Conservation (phyloP, 1,140 invertebrate genomes). For the Sarcophaga bullata region DNA sequence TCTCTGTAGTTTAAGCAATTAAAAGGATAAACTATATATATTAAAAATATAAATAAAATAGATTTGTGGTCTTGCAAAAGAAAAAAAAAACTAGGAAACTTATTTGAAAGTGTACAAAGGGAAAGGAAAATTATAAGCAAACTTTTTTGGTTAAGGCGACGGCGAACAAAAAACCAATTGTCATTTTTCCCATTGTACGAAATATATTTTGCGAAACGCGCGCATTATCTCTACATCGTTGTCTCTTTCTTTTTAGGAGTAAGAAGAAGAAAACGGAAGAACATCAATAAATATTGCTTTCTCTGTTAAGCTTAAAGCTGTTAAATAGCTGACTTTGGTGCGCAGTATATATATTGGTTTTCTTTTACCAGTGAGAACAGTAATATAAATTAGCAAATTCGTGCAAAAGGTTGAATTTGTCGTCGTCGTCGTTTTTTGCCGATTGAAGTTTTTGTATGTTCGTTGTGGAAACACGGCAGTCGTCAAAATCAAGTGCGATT, state of each 20-base stretch:
- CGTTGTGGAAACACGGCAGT: constrained; percentile 33
- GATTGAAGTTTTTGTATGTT: constrained; percentile 31
- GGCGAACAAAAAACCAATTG: constrained; percentile 11
- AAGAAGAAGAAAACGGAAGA: constrained; percentile 14
- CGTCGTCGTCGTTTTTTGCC: constrained; percentile 23
- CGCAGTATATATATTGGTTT: not conserved
- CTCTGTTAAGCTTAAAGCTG: too few species aligned
- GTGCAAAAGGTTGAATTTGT: not conserved
- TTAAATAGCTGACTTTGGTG: not conserved
- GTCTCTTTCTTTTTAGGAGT: not conserved
- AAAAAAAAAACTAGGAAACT: too few species aligned
- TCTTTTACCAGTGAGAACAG: not conserved
- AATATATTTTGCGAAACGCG: constrained; percentile 10
- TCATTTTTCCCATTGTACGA: not conserved
- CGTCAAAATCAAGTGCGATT: constrained; percentile 41
- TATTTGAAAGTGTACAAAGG: too few species aligned
- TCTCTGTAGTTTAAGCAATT: too few species aligned
- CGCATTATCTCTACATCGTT: not conserved
- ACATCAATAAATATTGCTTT: not conserved
- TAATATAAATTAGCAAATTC: not conserved
- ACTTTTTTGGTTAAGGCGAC: too few species aligned
- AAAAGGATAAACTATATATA: too few species aligned
- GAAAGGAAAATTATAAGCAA: too few species aligned
- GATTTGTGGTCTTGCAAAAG: too few species aligned
- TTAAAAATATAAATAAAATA: too few species aligned